These are phyloP conservation scores for Nephotettix cincticeps DNA, from an alignment of 1,140 invertebrate species.

Conservation along the genomic window DNA sequence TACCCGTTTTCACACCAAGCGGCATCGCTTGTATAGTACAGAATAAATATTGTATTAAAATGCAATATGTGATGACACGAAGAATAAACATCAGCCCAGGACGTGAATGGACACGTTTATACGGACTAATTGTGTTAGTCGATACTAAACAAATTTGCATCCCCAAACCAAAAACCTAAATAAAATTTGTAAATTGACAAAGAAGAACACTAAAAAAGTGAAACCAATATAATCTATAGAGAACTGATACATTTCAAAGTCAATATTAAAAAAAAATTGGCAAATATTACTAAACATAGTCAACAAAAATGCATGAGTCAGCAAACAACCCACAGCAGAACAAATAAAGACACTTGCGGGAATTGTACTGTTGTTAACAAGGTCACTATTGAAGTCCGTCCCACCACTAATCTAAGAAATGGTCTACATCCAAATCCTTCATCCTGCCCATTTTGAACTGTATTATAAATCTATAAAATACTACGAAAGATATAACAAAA, in stretches of 20 bases:
- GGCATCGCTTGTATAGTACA: neutral
- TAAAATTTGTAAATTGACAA: constrained; percentile 16
- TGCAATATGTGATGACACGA: constrained; percentile 3
- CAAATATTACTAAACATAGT: constrained; percentile 19
- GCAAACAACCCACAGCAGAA: constrained; percentile 33
- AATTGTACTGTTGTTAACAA: constrained; percentile 23
- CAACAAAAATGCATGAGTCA: neutral
- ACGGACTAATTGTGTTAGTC: neutral
- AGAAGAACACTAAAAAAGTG: constrained; percentile 7
- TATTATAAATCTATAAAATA: too few relatives aligned
- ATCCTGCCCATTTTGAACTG: neutral
- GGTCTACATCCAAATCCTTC: neutral
- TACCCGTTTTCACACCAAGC: constrained; percentile 21
- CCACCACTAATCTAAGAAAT: too few relatives aligned
- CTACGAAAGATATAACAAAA: too few relatives aligned
- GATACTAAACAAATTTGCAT: neutral
- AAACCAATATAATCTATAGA: neutral
- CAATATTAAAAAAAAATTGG: neutral
- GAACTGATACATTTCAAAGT: neutral
- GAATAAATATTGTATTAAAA: constrained; percentile 1
- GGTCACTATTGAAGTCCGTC: constrained; percentile 2
- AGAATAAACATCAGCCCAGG: neutral
- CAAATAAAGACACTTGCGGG: constrained; percentile 36
- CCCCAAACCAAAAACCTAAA: constrained; percentile 21
- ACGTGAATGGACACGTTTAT: neutral